Percentiles rank a stretch among this genome's conserved stretches.
Evolutionary conservation across 2,888 invertebrate species (phyloP).

Genomic region (Penaeus monodon): DNA sequence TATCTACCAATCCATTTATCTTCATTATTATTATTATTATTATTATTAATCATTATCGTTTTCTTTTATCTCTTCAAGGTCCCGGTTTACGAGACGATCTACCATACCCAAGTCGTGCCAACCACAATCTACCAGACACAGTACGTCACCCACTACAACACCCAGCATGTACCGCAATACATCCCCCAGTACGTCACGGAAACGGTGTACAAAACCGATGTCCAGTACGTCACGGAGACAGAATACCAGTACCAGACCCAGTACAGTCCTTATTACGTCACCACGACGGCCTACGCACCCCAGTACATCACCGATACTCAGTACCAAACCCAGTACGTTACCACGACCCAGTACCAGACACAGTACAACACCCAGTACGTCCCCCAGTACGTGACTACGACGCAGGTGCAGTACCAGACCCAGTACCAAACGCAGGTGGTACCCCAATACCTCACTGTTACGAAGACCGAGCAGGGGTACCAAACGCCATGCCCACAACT

Average conservation of each 20-base stretch:
- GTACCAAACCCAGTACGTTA: constrained; percentile 51
- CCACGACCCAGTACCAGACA: constrained; percentile 58
- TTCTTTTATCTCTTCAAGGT: background rate
- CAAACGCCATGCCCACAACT: constrained; percentile 60
- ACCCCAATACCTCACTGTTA: constrained; percentile 50
- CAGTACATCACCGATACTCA: background rate
- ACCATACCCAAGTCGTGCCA: constrained; percentile 39
- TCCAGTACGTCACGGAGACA: constrained; percentile 37
- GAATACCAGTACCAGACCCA: constrained; percentile 53
- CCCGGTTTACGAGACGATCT: constrained; percentile 43
- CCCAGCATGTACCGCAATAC: constrained; percentile 39
- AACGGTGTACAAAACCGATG: constrained; percentile 46
- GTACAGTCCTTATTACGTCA: constrained; percentile 21
- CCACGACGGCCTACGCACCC: background rate
- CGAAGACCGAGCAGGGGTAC: constrained; percentile 46
- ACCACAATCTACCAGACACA: constrained; percentile 47
- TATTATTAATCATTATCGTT: too few relatives aligned
- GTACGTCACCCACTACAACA: constrained; percentile 57
- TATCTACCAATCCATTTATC: too few relatives aligned
- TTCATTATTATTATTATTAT: too few relatives aligned
- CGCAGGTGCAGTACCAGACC: constrained; percentile 50
- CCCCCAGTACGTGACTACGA: constrained; percentile 57
- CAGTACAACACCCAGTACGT: constrained; percentile 47
- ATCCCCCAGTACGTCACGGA: constrained; percentile 44
- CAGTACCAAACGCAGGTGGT: constrained; percentile 57